Evolutionary conservation across 2,888 invertebrate species (phyloP), one percentile per base, ranked within the genome.

Genomic region (Erebia ligea): DNA sequence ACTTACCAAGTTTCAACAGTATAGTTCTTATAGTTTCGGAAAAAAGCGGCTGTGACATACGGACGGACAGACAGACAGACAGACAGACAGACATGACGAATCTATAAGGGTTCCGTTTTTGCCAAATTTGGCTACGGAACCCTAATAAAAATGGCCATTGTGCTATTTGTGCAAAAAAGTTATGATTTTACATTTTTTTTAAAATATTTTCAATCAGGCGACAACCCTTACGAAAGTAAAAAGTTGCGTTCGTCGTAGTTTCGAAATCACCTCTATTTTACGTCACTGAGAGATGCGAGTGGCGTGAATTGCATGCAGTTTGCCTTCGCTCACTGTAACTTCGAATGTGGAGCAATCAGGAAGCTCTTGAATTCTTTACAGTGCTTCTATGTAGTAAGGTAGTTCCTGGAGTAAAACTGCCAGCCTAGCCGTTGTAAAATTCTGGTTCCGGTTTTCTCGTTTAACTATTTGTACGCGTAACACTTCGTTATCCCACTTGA

Each of bases 311-410:
- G 72, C 67, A 25, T 50, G 34, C n/a, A 67, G 57, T 57, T 57
- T 25, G 48, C 48, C 40, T 21, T 64, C 17, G 13, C 34, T 54
- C 52, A 34, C 61, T 45, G 75, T 74, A 77, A 74, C 77, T 66
- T 68, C 70, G 69, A 74, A 73, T 67, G 73, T 69, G 65, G 70
- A 76, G 76, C 77, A 79, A 79, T 79, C 78, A 76, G 76, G 74
- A 71, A 72, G 58, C 74, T 75, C 74, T 77, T 76, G 75, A 76
- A 79, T 78, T 76, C 73, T 74, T 77, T 63, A 68, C 73, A 74
- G 67, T 67, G 64, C 63, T 70, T 3, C 6, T 34, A 34, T 34
- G 34, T 34, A 64, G 70, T 45, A n/a, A n/a, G n/a, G n/a, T n/a
- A 67, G 48, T 67, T 70, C 56, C 52, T 45, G 63, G 66, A 66